These are phyloP conservation scores for Palythoa caribaeorum DNA, from an alignment of 92 coral and sea anemone species.

Conservation along the genomic window DNA sequence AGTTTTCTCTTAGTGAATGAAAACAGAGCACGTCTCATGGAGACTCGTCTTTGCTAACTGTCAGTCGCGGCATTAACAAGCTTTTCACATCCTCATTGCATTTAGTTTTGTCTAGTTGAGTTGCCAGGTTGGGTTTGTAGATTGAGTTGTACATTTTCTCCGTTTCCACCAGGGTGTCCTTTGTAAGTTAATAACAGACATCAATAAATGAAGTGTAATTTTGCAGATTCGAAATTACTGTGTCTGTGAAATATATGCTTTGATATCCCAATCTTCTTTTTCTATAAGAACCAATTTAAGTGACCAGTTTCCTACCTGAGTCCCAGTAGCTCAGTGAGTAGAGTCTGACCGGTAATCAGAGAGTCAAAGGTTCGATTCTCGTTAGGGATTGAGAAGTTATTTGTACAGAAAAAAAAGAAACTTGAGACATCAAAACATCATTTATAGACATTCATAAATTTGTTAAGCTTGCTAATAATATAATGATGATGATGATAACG, in stretches of 20 bases:
- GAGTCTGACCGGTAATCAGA: too few relatives aligned
- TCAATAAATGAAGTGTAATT: background rate
- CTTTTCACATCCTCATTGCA: conserved; percentile 64
- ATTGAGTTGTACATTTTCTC: background rate
- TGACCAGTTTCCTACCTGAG: too few relatives aligned
- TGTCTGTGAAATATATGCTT: too few relatives aligned
- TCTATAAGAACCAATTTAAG: too few relatives aligned
- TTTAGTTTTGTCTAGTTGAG: conserved; percentile 20
- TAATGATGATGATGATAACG: background rate
- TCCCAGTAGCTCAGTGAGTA: too few relatives aligned
- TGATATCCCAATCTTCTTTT: too few relatives aligned
- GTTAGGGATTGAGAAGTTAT: too few relatives aligned
- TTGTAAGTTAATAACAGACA: background rate
- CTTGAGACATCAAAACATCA: too few relatives aligned
- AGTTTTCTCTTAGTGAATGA: background rate
- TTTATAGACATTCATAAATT: background rate
- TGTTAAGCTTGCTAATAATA: background rate
- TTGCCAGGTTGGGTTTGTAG: background rate
- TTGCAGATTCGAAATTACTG: too few relatives aligned
- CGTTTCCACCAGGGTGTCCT: background rate
- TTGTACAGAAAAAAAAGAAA: too few relatives aligned
- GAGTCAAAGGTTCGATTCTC: too few relatives aligned
- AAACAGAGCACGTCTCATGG: background rate
- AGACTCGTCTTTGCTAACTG: conserved; percentile 41
- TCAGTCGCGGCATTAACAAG: conserved; percentile 49